Base-by-base conservation (phyloP, 2,113 vertebrate genomes). In the Fulica atra region DNA sequence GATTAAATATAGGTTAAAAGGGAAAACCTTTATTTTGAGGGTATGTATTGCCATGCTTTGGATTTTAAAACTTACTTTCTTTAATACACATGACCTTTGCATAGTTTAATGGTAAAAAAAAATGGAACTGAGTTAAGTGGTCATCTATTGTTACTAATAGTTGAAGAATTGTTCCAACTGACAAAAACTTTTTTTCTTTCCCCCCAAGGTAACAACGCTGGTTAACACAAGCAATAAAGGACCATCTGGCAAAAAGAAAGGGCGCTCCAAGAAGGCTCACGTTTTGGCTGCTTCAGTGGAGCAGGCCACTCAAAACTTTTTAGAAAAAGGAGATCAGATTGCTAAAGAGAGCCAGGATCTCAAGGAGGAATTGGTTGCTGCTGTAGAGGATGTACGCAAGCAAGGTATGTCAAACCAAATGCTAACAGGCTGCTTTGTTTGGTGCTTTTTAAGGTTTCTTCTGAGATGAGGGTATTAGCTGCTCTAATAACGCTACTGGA, bases 151-250 rank as follows among this genome's bases (percentile, higher is more conserved):
- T 25, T 48, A 0, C 29, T 20, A 54, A 33, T 3, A 77, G 20
- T 4, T 19, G 23, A 42, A 16, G 36, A 76, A 9, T 63, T 17
- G 1, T 74, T 44, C 36, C n/a, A 63, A 72, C 13, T 63, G 23
- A 81, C 59, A 79, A 78, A 95, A n/a, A 0, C 17, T 38, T 50
- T 21, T 17, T 80, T 92, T 96, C 25, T 54, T 85, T 50, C 83
- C 83, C 50, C 36, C 50, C 36, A 92, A 99, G 99, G 99, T 99
- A 79, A 99, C 99, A 6, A 99, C 99, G 1, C 98, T 99, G 72
- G 99, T 99, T 88, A 99, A 99, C 96, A 99, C 99, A 60, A 99
- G 99, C 95, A 99, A 99, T 97, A 99, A 99, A 95, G 99, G 99
- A 9, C 99, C 99, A 0, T 99, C 99, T 44, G 98, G 99, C 90